These are phyloP conservation scores for Mythimna pallens DNA, from an alignment of 2,888 invertebrate genomes.

Conservation along the genomic window DNA sequence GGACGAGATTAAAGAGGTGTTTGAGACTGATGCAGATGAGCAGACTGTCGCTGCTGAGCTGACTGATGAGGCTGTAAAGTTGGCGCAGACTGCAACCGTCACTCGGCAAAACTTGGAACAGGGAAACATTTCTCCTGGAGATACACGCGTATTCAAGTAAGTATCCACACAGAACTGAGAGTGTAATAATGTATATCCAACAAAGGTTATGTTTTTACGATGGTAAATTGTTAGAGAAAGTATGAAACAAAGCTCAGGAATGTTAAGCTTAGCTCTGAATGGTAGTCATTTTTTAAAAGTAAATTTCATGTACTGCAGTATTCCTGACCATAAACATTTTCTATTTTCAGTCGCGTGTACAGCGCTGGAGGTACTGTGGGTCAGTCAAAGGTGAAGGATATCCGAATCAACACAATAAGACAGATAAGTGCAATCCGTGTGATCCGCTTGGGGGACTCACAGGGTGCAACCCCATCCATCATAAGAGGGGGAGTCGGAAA, in stretches of 20 bases:
- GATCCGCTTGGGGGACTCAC: constrained; percentile 10
- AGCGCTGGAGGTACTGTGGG: not conserved
- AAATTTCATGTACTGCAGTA: not conserved
- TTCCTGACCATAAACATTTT: not conserved
- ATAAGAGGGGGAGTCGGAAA: constrained; percentile 21
- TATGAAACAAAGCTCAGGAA: not conserved
- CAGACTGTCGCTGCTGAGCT: not conserved
- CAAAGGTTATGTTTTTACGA: too few species aligned
- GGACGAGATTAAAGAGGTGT: not conserved
- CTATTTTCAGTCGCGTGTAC: constrained; percentile 5
- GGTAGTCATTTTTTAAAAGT: not conserved
- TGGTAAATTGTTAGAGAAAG: not conserved
- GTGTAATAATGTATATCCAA: too few species aligned
- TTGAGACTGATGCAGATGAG: not conserved
- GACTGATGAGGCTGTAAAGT: not conserved
- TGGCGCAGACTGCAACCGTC: constrained; percentile 1
- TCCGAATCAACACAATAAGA: not conserved
- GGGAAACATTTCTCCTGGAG: not conserved
- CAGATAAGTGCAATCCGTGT: constrained; percentile 30
- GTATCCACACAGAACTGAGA: not conserved
- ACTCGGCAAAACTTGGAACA: constrained; percentile 11
- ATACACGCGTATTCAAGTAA: not conserved
- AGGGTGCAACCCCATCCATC: constrained; percentile 22
- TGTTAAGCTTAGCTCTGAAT: not conserved
- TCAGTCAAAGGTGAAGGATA: not conserved